These are phyloP conservation scores for Incurvaria masculella DNA, from an alignment of 2,888 invertebrate species.

Conservation along the genomic window DNA sequence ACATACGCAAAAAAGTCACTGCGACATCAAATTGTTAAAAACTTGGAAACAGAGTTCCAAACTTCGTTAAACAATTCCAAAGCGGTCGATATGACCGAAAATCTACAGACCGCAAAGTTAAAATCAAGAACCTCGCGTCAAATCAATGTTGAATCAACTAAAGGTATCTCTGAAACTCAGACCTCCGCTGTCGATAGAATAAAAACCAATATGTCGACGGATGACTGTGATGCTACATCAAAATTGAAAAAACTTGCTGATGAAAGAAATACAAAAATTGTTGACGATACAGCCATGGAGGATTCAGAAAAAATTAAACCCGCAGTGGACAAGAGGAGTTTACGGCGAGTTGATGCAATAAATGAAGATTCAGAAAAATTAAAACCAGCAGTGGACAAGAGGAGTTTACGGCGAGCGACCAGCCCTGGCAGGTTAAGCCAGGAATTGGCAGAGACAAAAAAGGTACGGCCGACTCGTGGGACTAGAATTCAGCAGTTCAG, in stretches of 20 bases:
- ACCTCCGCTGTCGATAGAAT: not conserved
- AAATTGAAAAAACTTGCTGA: constrained; percentile 9
- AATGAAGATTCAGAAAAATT: constrained; percentile 11
- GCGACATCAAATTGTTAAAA: constrained; percentile 31
- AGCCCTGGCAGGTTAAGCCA: constrained; percentile 33
- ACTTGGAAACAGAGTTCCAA: constrained; percentile 34
- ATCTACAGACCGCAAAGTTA: not conserved
- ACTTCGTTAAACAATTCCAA: constrained; percentile 17
- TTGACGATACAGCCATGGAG: constrained; percentile 8
- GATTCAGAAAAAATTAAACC: constrained; percentile 13
- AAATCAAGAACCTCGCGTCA: not conserved
- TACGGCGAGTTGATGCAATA: constrained; percentile 26
- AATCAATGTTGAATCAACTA: not conserved
- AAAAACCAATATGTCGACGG: not conserved
- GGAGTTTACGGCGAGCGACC: constrained; percentile 25
- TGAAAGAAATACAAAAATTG: not conserved
- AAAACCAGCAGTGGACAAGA: constrained; percentile 19
- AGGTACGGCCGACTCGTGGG: constrained; percentile 9
- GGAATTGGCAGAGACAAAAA: constrained; percentile 16
- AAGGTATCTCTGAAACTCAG: not conserved
- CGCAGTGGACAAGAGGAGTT: constrained; percentile 18
- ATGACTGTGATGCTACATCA: constrained; percentile 6
- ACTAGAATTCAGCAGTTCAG: too few species aligned
- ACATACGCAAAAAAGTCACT: constrained; percentile 29
- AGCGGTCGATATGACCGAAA: constrained; percentile 13